Base-by-base conservation (phyloP, 2,797 vertebrate genomes). In the Neoniphon sammara region DNA sequence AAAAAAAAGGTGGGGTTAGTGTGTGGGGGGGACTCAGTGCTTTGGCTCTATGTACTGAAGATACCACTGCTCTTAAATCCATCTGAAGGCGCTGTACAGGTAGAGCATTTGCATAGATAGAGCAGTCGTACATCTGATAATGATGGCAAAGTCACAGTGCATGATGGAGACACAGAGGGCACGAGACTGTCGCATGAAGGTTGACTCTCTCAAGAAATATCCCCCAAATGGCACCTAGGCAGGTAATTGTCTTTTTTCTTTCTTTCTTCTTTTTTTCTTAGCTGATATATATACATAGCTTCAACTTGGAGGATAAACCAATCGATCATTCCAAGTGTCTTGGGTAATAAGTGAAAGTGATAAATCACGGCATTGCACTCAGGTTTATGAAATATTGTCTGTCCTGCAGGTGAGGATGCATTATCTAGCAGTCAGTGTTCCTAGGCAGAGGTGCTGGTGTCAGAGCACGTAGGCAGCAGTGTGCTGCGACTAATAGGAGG, bases 241-340 rank as follows among this genome's bases (percentile, higher is more conserved):
- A 78, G 83, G 77, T 87, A 87, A 90, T 91, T 77, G 73, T 78
- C 81, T 78, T 77, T 78, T 66, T 57, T 53, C n/a, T 20, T n/a
- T 14, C 25, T 23, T 14, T n/a, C n/a, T 65, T 62, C 39, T 68
- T 52, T 66, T 0, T 47, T 12, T 56, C 14, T 14, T 7, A 56
- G 34, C 77, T 82, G 54, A 86, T 85, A 82, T 84, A 88, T 80
- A 87, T 81, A 87, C 82, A 84, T 71, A 83, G 73, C 91, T 87
- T 86, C 82, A 81, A 70, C 73, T 70, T 63, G 67, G 75, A 85
- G 84, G 87, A 87, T 87, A 83, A 87, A 81, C 85, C 84, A 80
- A 85, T 92, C 80, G 59, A 92, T 93, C 92, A 90, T 84, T 81
- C 81, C 58, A 30, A 83, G 88, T 87, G 89, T 91, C 87, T 80